Base-by-base conservation (phyloP, 2,888 invertebrate species). In the Thecocarcelia acutangulata region DNA sequence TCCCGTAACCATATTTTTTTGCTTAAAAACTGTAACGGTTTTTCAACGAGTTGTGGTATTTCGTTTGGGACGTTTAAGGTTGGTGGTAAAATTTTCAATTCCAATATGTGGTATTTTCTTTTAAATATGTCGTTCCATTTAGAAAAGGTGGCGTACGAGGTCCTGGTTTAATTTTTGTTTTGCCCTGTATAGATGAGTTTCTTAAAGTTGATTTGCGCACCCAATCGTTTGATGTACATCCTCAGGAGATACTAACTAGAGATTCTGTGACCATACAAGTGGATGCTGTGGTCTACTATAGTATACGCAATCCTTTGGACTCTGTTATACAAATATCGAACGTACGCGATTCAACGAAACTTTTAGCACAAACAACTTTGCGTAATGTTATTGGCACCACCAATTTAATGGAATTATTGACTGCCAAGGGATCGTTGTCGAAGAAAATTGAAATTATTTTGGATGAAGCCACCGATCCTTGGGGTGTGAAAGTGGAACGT, bases 191-290 rank as follows among this genome's bases (percentile, higher is more conserved):
- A 70, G 94, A 93, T 85, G 88, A 88, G 11, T 92, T 91, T 87
- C 89, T 91, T 0, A 92, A 89, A 86, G 91, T 94, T 6, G 94
- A 94, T 86, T 89, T 94, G 77, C 91, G 94, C 64, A 93, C 93
- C 1, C 91, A 92, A 6, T 92, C 93, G 0, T 93, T 93, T 87
- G 93, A 94, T 87, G 93, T 94, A n/a, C 92, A 93, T 9, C 92
- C 93, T 2, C 94, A 94, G 86, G 93, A 93, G 89, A 93, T 91
- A 73, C 92, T 97, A 69, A 97, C 97, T 28, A 95, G 95, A 91
- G 97, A 97, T 91, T 96, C 96, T 0, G 97, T 97, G 42, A 97
- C 97, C 0, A 97, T 98, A 6, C 95, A 95, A 24, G 97, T 98
- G 0, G 97, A 97, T 87, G 97, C 97, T 0, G 95, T 96, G 0